phyloP scores from a whole-genome alignment of 1,140 invertebrate genomes.

The Orussus abietinus region DNA sequence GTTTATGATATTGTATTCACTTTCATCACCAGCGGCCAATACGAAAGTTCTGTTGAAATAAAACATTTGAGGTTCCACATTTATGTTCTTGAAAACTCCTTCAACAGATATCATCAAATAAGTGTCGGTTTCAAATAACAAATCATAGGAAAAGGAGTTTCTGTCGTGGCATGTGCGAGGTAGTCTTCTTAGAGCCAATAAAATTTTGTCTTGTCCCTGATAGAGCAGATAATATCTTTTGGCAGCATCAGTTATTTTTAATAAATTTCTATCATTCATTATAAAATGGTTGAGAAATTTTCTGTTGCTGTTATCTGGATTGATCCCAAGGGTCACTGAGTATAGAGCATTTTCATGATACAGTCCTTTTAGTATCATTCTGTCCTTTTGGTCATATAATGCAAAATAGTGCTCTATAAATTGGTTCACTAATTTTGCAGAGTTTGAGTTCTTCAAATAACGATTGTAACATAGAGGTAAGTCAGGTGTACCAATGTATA shows the following conservation, averaged over 20 bases:
- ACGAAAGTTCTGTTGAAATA: conserved; percentile 43
- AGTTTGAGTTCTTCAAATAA: conserved; percentile 25
- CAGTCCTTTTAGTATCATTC: conserved; percentile 33
- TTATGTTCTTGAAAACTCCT: conserved; percentile 33
- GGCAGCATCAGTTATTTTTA: conserved; percentile 13
- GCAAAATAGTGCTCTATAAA: conserved; percentile 45
- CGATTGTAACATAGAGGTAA: conserved; percentile 29
- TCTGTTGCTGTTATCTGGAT: conserved; percentile 7
- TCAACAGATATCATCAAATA: conserved; percentile 28
- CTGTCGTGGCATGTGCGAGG: conserved; percentile 39
- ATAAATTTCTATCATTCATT: conserved; percentile 31
- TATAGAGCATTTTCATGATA: conserved; percentile 42
- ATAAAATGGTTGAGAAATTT: conserved; percentile 16
- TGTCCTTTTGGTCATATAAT: conserved; percentile 40
- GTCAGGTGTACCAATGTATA: conserved; percentile 21
- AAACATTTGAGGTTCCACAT: conserved; percentile 19
- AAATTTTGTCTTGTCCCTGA: conserved; percentile 35
- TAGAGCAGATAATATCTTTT: conserved; percentile 29
- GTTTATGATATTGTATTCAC: conserved; percentile 46
- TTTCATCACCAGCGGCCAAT: conserved; percentile 25
- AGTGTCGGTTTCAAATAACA: conserved; percentile 27
- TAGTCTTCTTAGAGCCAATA: conserved; percentile 26
- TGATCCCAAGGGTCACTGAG: conserved; percentile 34
- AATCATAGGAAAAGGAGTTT: conserved; percentile 31
- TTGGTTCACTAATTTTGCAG: conserved; percentile 30